Evolutionary conservation across 2,888 invertebrate species (phyloP).

Genomic region (Sinopyrophorus schimmeli): DNA sequence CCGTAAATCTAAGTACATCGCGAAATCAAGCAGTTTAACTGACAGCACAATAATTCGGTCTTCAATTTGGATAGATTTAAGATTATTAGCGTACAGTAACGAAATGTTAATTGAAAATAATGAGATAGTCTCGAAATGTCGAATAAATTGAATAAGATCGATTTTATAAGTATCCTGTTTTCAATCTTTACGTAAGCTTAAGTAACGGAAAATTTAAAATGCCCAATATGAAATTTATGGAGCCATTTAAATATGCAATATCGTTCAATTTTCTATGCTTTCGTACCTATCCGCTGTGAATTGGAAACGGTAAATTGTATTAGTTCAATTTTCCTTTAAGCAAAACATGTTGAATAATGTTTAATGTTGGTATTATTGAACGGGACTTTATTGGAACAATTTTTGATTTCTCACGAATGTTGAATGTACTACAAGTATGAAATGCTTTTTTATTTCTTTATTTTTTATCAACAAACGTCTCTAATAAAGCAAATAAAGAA

Average conservation of each 20-base stretch:
- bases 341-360: constrained; percentile 14
- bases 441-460: too few species aligned
- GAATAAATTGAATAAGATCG: constrained; percentile 23
- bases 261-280: constrained; percentile 32
- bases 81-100: constrained; percentile 13
- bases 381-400: constrained; percentile 11
- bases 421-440: too few species aligned
- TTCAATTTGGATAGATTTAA: constrained; percentile 23
- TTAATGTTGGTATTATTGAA: constrained; percentile 19
- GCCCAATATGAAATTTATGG: constrained; percentile 15
- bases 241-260: constrained; percentile 26
- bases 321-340: constrained; percentile 20
- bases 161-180: constrained; percentile 17
- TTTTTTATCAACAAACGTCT: too few species aligned
- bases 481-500: too few species aligned
- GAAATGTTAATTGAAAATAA: constrained; percentile 32
- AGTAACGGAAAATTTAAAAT: constrained; percentile 15
- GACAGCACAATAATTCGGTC: constrained; percentile 28
- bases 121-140: constrained; percentile 16
- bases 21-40: constrained; percentile 19
- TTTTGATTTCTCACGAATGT: background rate
- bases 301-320: constrained; percentile 22
- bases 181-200: constrained; percentile 18
- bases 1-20: constrained; percentile 23
- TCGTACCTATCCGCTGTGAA: constrained; percentile 29